Evolutionary conservation across 2,888 invertebrate species (phyloP), one percentile per base, ranked within the genome.

Genomic region (Girardia tigrina): DNA sequence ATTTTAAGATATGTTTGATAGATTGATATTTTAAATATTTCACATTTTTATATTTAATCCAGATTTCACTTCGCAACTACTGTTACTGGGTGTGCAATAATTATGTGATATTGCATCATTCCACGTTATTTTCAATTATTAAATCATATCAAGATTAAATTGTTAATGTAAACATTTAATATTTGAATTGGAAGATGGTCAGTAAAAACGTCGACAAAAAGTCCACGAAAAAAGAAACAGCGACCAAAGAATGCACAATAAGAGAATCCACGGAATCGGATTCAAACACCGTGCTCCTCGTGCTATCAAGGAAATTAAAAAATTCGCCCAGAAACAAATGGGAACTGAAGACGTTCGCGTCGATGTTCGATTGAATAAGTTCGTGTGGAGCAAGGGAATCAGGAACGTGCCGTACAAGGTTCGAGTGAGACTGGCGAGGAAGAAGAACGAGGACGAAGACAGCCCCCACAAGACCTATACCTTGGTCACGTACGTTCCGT

Each of bases 361-460:
- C 81, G 98, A 99, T 85, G 94, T 94, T 79, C 89, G 94, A 81
- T 88, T 98, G 79, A 99, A 99, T 88, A 98, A 99, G 86, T 75
- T 76, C 26, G 4, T 75, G 0, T 75, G 75, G 75, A 20, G 74
- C 29, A 74, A 75, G 75, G 75, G 75, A 42, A 75, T 56, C 79
- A 86, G 97, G 86, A 95, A 95, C 86, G 97, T 97, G 78, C 98
- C 98, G 79, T 95, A 91, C 90, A 89, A 98, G 79, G 90, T 99
- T 73, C 90, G 98, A 78, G 95, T 99, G 71, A 90, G 97, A 82
- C 87, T 99, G 79, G 92, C 95, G 78, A 90, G 98, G 81, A 90
- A 94, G 85, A 89, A 98, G 80, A 99, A 99, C 84, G 98, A 99
- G 82, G 98, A 99, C 86, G 98, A 99, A 86, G 98, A 99, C 86